These are phyloP conservation scores for Dasysyrphus albostriatus DNA, from an alignment of 2,888 invertebrate species.

Conservation along the genomic window DNA sequence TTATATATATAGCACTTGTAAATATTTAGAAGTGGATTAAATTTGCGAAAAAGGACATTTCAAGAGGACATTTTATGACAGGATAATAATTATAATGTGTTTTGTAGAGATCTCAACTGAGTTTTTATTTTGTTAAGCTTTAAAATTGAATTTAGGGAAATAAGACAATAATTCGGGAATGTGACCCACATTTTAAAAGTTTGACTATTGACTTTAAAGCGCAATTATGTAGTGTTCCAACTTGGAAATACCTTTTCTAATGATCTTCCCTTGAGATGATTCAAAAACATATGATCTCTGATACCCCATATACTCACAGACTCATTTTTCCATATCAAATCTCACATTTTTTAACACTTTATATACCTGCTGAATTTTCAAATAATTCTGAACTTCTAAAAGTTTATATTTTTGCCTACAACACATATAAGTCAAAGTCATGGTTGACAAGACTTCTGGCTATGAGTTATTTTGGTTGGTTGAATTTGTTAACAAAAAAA, in stretches of 20 bases:
- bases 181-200: constrained; percentile 14
- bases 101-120: constrained; percentile 21
- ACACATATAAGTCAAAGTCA: constrained; percentile 25
- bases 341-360: no score
- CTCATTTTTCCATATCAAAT: no score
- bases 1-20: constrained; percentile 38
- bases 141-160: neutral
- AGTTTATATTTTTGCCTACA: neutral
- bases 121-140: neutral
- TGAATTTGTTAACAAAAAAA: constrained; percentile 32
- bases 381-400: no score
- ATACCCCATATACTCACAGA: no score
- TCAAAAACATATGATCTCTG: no score
- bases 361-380: no score
- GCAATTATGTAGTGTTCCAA: no score
- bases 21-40: constrained; percentile 75
- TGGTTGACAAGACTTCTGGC: constrained; percentile 27
- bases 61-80: constrained; percentile 80
- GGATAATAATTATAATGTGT: constrained; percentile 78
- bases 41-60: constrained; percentile 75
- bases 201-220: no score
- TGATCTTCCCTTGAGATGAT: no score
- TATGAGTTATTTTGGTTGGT: constrained; percentile 56
- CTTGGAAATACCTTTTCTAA: no score
- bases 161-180: neutral